Evolutionary conservation across 2,888 invertebrate species (phyloP), one percentile per base, ranked within the genome.

Genomic region (Chironomus tentans): DNA sequence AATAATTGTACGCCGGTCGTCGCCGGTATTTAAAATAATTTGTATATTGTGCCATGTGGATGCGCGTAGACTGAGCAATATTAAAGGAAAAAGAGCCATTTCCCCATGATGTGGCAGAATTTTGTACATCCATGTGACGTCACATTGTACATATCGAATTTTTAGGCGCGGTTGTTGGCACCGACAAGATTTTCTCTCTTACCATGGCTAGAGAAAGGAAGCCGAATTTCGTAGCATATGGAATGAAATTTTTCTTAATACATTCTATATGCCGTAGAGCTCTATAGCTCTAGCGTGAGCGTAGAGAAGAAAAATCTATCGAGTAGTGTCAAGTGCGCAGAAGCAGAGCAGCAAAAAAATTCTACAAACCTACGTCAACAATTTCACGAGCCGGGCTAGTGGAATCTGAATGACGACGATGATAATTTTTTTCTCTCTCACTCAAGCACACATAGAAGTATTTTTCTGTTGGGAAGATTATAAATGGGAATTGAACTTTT

Each of bases 341-440:
- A 38, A 68, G 71, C 71, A 47, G 56, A 24, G 28, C 46, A 38
- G 21, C 15, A 72, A 72, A 70, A 72, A 72, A 61, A 62, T 13
- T 46, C 68, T 68, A 74, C 68, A 74, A 74, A 74, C 74, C 74
- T 74, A 74, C 74, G 68, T 68, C 74, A 74, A 74, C 74, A 74
- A 68, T 74, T 74, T 68, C 65, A 47, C 12, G 68, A 74, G 74
- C 47, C 18, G 68, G 68, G 47, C 50, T 73, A 6, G 18, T 74
- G 74, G 74, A 74, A 65, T 65, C 24, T 65, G 65, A 65, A 65
- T 18, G 56, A 18, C 56, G 56, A 56, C 56, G 15, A 50, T 50
- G 50, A 50, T 50, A 38, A 38, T 10, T 38, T 38, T 38, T 7
- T 10, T 38, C 38, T 38, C 38, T 10, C 38, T 38, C 10, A 38